Percentiles rank a stretch among this genome's conserved stretches.
Conservation (phyloP, 2,888 invertebrate species). For the Muschampia plurimacula region DNA sequence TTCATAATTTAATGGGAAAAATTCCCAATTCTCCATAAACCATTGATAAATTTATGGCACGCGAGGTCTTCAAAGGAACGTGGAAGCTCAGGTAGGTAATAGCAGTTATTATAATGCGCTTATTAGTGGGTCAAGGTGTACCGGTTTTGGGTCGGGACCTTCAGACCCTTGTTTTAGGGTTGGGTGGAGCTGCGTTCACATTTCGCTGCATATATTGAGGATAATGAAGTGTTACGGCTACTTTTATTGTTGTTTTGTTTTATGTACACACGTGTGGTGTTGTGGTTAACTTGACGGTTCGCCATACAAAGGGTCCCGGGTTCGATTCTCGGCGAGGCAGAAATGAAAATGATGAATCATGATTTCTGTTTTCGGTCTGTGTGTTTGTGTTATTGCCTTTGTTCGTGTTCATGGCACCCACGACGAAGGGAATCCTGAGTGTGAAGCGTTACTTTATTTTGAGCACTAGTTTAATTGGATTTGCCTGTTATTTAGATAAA, state of each 20-base stretch:
- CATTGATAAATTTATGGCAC: constrained; percentile 55
- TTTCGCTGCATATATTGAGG: constrained; percentile 18
- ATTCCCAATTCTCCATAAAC: constrained; percentile 31
- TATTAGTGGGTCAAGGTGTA: constrained; percentile 32
- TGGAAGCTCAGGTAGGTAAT: constrained; percentile 35
- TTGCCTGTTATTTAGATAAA: too few relatives aligned
- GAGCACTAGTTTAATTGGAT: too few relatives aligned
- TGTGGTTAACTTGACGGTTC: too few relatives aligned
- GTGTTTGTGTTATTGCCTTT: too few relatives aligned
- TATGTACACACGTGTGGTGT: too few relatives aligned
- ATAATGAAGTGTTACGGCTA: constrained; percentile 7
- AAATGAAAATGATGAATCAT: too few relatives aligned
- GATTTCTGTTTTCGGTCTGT: too few relatives aligned
- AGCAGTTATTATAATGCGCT: constrained; percentile 35
- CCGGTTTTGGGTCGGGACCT: constrained; percentile 19
- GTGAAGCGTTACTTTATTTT: too few relatives aligned
- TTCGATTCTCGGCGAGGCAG: too few relatives aligned
- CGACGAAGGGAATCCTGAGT: too few relatives aligned
- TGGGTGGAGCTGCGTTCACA: constrained; percentile 4
- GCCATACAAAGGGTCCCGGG: too few relatives aligned
- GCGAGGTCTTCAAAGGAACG: constrained; percentile 51
- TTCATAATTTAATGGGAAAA: constrained; percentile 34
- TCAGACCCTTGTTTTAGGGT: constrained; percentile 10
- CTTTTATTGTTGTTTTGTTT: not conserved
- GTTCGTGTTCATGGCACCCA: too few relatives aligned